A percentile compares a stretch with the other conserved stretches of the same genome.
Conservation (phyloP, 2,113 vertebrate genomes). For the Pungitius pungitius region DNA sequence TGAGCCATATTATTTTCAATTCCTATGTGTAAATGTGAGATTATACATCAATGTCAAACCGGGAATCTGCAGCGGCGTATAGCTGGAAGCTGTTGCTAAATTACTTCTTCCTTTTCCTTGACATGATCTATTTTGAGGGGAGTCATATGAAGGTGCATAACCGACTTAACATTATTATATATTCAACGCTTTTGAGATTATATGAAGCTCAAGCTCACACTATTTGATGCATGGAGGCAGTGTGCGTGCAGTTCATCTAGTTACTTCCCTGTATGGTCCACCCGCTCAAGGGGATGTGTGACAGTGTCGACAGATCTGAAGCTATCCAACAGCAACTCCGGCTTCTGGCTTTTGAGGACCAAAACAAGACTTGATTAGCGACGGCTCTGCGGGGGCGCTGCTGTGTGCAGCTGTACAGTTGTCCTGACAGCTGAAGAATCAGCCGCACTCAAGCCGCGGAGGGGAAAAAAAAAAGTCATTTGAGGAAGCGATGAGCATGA, state of each 20-base stretch:
- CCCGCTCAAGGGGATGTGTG: slow-evolving; percentile 48
- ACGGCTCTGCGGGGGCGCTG: slow-evolving; percentile 52
- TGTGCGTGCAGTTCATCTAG: slow-evolving; percentile 22
- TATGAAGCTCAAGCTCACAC: slow-evolving; percentile 21
- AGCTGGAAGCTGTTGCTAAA: slow-evolving; percentile 30
- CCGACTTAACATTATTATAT: slow-evolving; percentile 21
- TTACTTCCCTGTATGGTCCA: slow-evolving; percentile 46
- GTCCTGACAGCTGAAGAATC: slow-evolving; percentile 49
- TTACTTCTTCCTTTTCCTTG: slow-evolving; percentile 22
- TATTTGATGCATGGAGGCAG: slow-evolving; percentile 12
- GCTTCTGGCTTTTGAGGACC: slow-evolving; percentile 46
- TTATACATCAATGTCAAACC: slow-evolving; percentile 40
- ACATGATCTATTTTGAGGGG: neutral
- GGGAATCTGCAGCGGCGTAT: slow-evolving; percentile 33
- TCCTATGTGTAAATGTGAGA: slow-evolving; percentile 40
- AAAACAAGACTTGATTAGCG: slow-evolving; percentile 64
- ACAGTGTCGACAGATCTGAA: slow-evolving; percentile 56
- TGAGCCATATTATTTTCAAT: slow-evolving; percentile 46
- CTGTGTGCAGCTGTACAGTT: slow-evolving; percentile 43
- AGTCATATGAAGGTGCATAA: slow-evolving; percentile 4
- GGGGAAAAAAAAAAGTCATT: slow-evolving; percentile 49
- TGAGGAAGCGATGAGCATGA: slow-evolving; percentile 44
- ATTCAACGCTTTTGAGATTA: slow-evolving; percentile 13
- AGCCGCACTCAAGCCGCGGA: slow-evolving; percentile 34
- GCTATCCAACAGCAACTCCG: slow-evolving; percentile 50